phyloP scores from a whole-genome alignment of 1,140 invertebrate genomes.

The Bombus terrestris region DNA sequence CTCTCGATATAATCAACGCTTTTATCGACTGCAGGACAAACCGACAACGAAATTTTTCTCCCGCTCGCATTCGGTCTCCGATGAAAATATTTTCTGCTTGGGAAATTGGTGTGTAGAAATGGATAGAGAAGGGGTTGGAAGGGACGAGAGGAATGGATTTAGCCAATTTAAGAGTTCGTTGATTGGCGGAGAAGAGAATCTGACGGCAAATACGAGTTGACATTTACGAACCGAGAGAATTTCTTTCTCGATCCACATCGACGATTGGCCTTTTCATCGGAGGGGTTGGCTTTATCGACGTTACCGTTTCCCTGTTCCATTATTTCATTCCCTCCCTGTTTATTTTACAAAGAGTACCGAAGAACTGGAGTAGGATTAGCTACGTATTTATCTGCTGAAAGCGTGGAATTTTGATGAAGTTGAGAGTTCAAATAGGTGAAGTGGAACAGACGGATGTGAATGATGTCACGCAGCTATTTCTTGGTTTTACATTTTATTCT shows the following conservation, averaged over 20 bases:
- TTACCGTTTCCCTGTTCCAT: constrained; percentile 29
- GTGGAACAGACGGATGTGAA: neutral
- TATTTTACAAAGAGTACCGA: constrained; percentile 34
- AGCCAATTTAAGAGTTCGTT: constrained; percentile 49
- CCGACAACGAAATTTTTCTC: constrained; percentile 25
- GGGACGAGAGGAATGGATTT: neutral
- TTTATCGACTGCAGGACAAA: constrained; percentile 53
- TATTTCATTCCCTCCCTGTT: constrained; percentile 35
- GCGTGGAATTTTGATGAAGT: constrained; percentile 12
- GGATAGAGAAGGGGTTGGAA: too few relatives aligned
- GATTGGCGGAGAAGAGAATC: constrained; percentile 9
- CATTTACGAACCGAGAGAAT: constrained; percentile 34
- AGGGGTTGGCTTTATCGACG: constrained; percentile 16
- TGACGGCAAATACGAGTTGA: constrained; percentile 53
- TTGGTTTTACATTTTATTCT: neutral
- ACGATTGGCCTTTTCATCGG: constrained; percentile 40
- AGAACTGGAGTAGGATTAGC: constrained; percentile 5
- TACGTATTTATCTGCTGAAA: constrained; percentile 15
- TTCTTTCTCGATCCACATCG: constrained; percentile 9
- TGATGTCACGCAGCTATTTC: neutral
- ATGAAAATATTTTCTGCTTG: constrained; percentile 41
- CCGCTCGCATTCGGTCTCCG: neutral
- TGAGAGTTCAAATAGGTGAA: neutral
- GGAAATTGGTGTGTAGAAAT: neutral
- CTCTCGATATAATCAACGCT: constrained; percentile 59